Evolutionary conservation across 2,113 vertebrate genomes (phyloP), one percentile per base, ranked within the genome.

Genomic region (Corythornis madagascariensis): DNA sequence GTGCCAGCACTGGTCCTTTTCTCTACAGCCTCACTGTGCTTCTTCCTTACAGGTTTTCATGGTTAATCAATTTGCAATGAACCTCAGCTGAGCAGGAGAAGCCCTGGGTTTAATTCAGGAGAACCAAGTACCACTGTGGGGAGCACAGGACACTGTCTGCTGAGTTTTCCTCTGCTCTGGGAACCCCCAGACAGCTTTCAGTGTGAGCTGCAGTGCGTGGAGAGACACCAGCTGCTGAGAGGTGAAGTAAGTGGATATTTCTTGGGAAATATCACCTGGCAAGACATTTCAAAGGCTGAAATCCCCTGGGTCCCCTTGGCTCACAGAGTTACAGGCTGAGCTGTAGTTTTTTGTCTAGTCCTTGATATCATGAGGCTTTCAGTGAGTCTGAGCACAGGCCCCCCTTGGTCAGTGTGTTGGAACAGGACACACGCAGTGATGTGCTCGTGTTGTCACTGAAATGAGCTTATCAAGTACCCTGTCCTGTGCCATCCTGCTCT

Each of bases 331-430:
- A 7, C 43, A 25, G 82, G 20, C 52, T 29, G 19, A 47, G 3
- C 1, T 53, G 35, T 67, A 83, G 75, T 75, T 65, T 60, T 45
- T 16, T n/a, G 50, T 9, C 7, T 12, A 0, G 14, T 24, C 38
- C 71, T 13, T 21, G 15, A 4, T 25, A 11, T 6, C 80, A 4
- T 2, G 6, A 72, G 70, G 63, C 3, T 64, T 89, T 40, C 7
- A 11, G 4, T 8, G 73, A 13, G 26, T 16, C 38, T 19, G 6
- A 52, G 65, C 33, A 26, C 0, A 0, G 25, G 7, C 17, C 22
- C 6, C 6, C 1, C 0, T 26, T 18, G 22, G 24, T 24, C 33
- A 11, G 14, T 6, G 59, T 16, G 73, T 19, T 66, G 87, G 84
- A 45, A 7, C 31, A 20, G 66, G 53, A 17, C 25, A 1, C 1